Evolutionary conservation across 1,140 invertebrate species (phyloP).

Genomic region (Tetramorium alpestre): DNA sequence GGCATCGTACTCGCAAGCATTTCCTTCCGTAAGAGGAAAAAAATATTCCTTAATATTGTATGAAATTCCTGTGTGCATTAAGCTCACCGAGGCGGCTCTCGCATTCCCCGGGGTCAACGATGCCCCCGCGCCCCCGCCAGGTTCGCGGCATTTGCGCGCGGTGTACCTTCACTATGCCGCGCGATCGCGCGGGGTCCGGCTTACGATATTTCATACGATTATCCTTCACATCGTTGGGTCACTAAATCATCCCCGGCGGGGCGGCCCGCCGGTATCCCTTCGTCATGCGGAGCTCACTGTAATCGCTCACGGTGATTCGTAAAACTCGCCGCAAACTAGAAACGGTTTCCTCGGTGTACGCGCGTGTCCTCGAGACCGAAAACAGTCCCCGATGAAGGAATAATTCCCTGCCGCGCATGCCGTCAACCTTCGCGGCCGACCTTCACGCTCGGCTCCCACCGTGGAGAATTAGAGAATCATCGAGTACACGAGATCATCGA

Average conservation of each 20-base stretch:
- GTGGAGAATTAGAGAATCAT: conserved; percentile 46
- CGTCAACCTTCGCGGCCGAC: conserved; percentile 20
- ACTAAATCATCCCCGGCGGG: conserved; percentile 67
- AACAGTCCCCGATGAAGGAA: not conserved
- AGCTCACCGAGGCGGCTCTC: conserved; percentile 51
- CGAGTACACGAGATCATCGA: not conserved
- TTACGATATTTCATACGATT: conserved; percentile 73
- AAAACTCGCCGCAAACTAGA: conserved; percentile 58
- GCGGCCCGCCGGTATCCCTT: conserved; percentile 41
- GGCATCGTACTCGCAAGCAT: conserved; percentile 38
- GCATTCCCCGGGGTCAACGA: conserved; percentile 70
- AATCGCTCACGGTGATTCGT: conserved; percentile 61
- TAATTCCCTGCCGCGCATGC: not conserved
- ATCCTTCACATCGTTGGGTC: conserved; percentile 67
- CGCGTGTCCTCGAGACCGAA: not conserved
- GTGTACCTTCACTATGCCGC: conserved; percentile 31
- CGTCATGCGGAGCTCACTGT: conserved; percentile 5
- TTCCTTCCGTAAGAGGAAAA: conserved; percentile 43
- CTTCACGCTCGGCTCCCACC: conserved; percentile 19
- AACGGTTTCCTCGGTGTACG: not conserved
- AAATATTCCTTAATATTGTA: conserved; percentile 71
- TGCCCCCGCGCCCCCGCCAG: conserved; percentile 35
- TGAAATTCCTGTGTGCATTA: conserved; percentile 62
- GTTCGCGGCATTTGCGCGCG: conserved; percentile 33
- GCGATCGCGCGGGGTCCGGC: conserved; percentile 32